Base-by-base conservation (phyloP, 2,888 invertebrate genomes). In the Blastobasis adustella region DNA sequence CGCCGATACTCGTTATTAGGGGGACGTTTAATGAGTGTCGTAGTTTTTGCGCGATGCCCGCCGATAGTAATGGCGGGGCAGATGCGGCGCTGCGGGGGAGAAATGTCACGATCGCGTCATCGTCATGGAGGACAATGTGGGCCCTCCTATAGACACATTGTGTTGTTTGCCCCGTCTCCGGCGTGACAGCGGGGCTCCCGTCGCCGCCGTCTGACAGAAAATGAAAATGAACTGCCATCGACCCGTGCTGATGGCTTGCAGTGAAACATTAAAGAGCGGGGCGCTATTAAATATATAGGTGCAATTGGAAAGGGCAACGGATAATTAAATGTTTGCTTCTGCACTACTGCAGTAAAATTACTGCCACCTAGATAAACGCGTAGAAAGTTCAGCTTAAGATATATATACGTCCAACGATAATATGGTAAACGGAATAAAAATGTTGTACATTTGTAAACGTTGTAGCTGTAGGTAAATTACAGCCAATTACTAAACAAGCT, bases 41-140 rank as follows among this genome's bases (percentile, higher is more conserved):
- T 51, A 54, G 60, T 67, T 73, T 66, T 75, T 71, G 69, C 73
- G 67, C 61, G 66, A 62, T 63, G 59, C 62, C 62, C 58, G 41
- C 55, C 60, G 60, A 59, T 64, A 59, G 62, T 65, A 72, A 74
- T 66, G 66, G 69, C 60, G 50, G 59, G 64, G 74, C 79, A 79
- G 80, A 73, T 77, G 82, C 63, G 65, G 55, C 69, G 66, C 70
- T 63, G 64, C 63, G 66, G 73, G 82, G 77, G 73, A 70, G 69
- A 74, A 71, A 79, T 78, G 76, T 79, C 82, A 77, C 65, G 66
- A 42, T 61, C 61, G 36, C 37, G 64, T 65, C 61, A 63, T 72
- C 65, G 57, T 57, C 57, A 61, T 58, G 23, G 61, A 64, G 65
- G 61, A 73, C 76, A 72, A 71, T 69, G 63, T 65, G 61, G 67